Evolutionary conservation across 2,113 vertebrate genomes (phyloP).

Genomic region (human): DNA sequence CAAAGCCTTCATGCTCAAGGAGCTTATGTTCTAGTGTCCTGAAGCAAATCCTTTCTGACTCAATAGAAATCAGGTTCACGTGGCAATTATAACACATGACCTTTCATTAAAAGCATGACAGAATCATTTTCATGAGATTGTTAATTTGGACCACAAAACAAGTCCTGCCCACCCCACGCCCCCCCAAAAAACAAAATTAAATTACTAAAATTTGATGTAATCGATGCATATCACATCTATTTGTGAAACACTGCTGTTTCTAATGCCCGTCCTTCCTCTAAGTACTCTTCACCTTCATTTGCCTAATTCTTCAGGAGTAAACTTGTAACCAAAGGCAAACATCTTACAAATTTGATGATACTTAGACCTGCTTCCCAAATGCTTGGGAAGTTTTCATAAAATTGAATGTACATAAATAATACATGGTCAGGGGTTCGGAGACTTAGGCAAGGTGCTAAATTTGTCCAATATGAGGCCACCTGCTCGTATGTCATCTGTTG

Average conservation of each 20-base stretch:
- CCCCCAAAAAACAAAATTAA: neutral
- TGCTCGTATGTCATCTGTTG: slow-evolving; percentile 46
- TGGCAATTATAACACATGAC: neutral
- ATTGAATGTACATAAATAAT: neutral
- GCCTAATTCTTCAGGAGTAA: neutral
- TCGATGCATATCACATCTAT: neutral
- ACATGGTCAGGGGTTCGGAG: neutral
- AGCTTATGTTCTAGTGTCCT: neutral
- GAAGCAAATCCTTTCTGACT: neutral
- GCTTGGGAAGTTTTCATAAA: neutral
- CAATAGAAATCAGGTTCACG: neutral
- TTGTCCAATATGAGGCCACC: slow-evolving; percentile 51
- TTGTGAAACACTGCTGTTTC: neutral
- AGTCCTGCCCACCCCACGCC: fast-evolving
- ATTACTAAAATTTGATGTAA: neutral
- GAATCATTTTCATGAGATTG: neutral
- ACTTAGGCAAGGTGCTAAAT: slow-evolving; percentile 22
- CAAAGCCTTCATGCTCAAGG: neutral
- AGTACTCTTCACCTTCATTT: neutral
- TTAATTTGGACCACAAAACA: neutral
- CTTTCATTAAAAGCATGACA: neutral
- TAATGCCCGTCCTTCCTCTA: neutral
- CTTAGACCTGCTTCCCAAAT: neutral
- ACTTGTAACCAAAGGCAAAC: neutral
- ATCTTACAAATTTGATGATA: neutral